Evolutionary conservation across 2,888 invertebrate species (phyloP).

Genomic region (Thumatha senex): DNA sequence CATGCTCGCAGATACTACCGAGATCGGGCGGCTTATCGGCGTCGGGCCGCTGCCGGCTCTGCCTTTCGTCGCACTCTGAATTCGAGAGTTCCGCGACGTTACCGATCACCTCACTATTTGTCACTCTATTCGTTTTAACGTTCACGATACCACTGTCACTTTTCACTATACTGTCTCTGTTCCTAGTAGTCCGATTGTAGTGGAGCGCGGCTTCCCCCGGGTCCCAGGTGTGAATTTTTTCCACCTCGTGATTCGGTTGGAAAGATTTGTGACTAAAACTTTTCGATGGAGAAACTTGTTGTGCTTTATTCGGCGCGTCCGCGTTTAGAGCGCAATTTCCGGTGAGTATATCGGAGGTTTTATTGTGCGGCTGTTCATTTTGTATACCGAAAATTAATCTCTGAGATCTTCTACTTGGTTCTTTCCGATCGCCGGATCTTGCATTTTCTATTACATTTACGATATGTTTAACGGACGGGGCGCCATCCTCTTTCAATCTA

Average conservation of each 20-base stretch:
- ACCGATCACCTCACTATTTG: conserved; percentile 86
- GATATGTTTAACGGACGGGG: conserved; percentile 87
- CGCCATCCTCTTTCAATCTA: conserved; percentile 87
- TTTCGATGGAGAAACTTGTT: conserved; percentile 56
- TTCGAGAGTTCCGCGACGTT: conserved; percentile 86
- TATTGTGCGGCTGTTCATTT: conserved; percentile 41
- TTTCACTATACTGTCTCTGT: conserved; percentile 75
- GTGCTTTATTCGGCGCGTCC: conserved; percentile 37
- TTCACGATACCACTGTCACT: conserved; percentile 80
- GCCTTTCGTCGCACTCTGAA: conserved; percentile 80
- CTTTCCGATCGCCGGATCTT: conserved; percentile 61
- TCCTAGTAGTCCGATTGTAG: conserved; percentile 55
- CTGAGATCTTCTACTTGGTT: conserved; percentile 53
- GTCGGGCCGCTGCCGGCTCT: conserved; percentile 88
- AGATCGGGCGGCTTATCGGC: conserved; percentile 41
- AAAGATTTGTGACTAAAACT: conserved; percentile 55
- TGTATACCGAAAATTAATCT: conserved; percentile 52
- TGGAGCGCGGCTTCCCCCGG: conserved; percentile 81
- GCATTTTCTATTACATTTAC: conserved; percentile 88
- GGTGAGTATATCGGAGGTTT: conserved; percentile 38
- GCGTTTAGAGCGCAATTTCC: conserved; percentile 19
- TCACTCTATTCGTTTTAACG: conserved; percentile 65
- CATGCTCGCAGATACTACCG: conserved; percentile 67
- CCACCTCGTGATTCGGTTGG: conserved; percentile 56
- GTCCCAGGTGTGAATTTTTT: conserved; percentile 87